These are phyloP conservation scores for Oasisia sp. DNA, from an alignment of 2,888 invertebrate species.

Conservation along the genomic window DNA sequence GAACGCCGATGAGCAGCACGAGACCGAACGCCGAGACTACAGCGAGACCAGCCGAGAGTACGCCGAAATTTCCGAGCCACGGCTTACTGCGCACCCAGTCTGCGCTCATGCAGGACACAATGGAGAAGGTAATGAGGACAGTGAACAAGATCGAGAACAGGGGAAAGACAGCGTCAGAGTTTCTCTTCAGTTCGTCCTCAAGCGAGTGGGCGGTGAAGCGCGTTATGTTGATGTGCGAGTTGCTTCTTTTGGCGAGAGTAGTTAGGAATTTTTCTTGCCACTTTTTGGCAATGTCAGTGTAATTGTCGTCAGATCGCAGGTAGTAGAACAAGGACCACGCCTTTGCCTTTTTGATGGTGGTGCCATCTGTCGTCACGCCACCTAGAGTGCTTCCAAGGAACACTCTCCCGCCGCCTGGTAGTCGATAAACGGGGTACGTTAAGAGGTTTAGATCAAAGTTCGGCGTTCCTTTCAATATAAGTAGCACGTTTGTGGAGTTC, in stretches of 20 bases:
- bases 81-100: not conserved
- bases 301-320: not conserved
- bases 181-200: not conserved
- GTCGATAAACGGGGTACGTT: not conserved
- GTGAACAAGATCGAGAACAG: not conserved
- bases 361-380: not conserved
- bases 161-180: not conserved
- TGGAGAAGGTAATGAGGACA: not conserved
- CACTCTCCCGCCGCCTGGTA: not conserved
- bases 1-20: not conserved
- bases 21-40: slow-evolving; percentile 24
- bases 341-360: not conserved
- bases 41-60: slow-evolving; percentile 18
- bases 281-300: not conserved
- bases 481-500: not conserved
- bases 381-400: not conserved
- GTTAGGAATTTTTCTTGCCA: not conserved
- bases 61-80: not conserved
- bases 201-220: not conserved
- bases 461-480: not conserved
- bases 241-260: not conserved
- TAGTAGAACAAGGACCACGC: not conserved
- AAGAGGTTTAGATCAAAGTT: not conserved
- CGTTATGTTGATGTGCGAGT: not conserved
- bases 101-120: not conserved